Evolutionary conservation across 2,797 vertebrate genomes (phyloP).

Genomic region (Euthynnus affinis): DNA sequence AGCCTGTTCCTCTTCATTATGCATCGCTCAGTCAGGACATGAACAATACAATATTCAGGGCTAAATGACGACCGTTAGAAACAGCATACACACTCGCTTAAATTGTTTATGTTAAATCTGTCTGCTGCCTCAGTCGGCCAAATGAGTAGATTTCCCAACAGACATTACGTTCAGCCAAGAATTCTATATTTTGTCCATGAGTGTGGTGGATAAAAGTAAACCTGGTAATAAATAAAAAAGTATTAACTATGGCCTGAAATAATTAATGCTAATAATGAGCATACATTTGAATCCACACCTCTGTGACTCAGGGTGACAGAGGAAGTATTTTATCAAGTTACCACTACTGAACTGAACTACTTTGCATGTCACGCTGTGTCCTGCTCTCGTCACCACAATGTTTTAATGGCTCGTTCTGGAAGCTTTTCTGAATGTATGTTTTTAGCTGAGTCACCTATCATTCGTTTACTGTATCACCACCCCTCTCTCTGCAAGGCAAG

Average conservation of each 20-base stretch:
- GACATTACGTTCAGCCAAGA: too few relatives aligned
- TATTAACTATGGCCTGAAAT: too few relatives aligned
- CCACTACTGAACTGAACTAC: too few relatives aligned
- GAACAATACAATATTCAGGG: background rate
- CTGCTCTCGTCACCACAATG: background rate
- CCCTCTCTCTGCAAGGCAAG: background rate
- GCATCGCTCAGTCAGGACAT: background rate
- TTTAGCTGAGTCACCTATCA: conserved; percentile 2
- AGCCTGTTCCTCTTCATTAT: background rate
- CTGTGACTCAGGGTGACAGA: background rate
- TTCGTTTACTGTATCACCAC: background rate
- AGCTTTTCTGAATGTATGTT: background rate
- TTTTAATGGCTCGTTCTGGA: background rate
- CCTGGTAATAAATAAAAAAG: background rate
- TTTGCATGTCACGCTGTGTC: background rate
- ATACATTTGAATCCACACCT: background rate
- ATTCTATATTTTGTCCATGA: background rate
- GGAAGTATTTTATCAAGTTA: background rate
- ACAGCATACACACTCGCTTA: background rate
- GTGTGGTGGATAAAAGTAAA: background rate
- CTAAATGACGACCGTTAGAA: background rate
- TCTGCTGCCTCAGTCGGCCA: too few relatives aligned
- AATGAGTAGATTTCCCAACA: too few relatives aligned
- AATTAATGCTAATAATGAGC: background rate
- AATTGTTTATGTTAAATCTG: too few relatives aligned